Evolutionary conservation across 2,888 invertebrate species (phyloP).

Genomic region (Dorcus parallelipipedus): DNA sequence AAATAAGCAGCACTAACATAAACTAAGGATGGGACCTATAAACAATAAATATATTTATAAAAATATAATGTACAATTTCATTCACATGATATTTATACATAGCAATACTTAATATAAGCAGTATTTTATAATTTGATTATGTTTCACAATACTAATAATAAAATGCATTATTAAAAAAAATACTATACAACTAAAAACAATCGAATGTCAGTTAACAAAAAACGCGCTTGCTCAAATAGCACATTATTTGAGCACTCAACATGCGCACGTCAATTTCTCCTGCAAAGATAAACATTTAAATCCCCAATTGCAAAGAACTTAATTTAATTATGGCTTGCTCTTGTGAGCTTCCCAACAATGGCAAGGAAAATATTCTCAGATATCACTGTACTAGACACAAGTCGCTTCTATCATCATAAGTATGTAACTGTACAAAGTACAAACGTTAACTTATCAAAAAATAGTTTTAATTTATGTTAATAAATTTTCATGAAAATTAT

Average conservation of each 20-base stretch:
- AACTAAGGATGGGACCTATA: slow-evolving; percentile 26
- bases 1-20: slow-evolving; percentile 31
- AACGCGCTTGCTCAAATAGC: no score
- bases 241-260: no score
- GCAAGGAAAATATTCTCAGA: background rate
- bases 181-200: slow-evolving; percentile 4
- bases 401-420: no score
- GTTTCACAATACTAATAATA: slow-evolving; percentile 20
- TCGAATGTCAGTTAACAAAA: background rate
- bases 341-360: background rate
- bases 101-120: slow-evolving; percentile 38
- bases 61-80: slow-evolving; percentile 44
- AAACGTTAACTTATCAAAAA: no score
- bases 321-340: background rate
- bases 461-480: no score
- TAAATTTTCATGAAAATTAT: no score
- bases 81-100: slow-evolving; percentile 17
- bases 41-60: slow-evolving; percentile 46
- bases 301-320: background rate
- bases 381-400: no score
- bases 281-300: no score
- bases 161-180: slow-evolving; percentile 12
- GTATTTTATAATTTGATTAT: slow-evolving; percentile 34
- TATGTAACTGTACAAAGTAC: no score
- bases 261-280: no score